Conservation (phyloP, 1,140 invertebrate genomes). For the Drosophila nigromelanica region DNA sequence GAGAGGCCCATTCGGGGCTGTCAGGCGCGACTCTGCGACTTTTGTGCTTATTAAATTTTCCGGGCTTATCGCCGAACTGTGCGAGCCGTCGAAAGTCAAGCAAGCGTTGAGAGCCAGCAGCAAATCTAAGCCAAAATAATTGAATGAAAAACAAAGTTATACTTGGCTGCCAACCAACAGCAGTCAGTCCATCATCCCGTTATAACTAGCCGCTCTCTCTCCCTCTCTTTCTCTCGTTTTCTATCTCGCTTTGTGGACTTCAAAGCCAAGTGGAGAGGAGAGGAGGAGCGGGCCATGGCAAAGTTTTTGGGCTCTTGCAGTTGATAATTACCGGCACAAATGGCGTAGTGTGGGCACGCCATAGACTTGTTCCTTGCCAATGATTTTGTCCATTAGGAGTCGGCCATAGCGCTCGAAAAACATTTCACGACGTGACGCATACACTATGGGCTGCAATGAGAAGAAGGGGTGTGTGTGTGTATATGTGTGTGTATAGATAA, state of each 20-base stretch:
- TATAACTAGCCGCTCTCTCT: not conserved
- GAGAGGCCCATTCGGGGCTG: not conserved
- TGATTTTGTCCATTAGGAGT: conserved; percentile 86
- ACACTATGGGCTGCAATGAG: conserved; percentile 67
- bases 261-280: conserved; percentile 39
- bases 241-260: not conserved
- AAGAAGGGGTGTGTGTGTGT: not conserved
- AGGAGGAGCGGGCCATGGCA: conserved; percentile 13
- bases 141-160: conserved; percentile 75
- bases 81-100: conserved; percentile 59
- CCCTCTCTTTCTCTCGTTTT: too few relatives aligned
- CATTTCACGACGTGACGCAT: conserved; percentile 84
- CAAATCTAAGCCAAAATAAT: conserved; percentile 70
- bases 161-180: conserved; percentile 53
- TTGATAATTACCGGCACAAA: conserved; percentile 84
- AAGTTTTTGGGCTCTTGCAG: conserved; percentile 17
- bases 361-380: conserved; percentile 83
- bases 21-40: conserved; percentile 18
- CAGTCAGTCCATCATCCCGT: conserved; percentile 23
- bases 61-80: conserved; percentile 59
- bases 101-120: conserved; percentile 50
- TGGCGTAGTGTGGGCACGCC: conserved; percentile 85
- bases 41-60: conserved; percentile 72
- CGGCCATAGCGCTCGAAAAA: conserved; percentile 87
- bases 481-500: too few relatives aligned